A percentile compares a stretch with the other conserved stretches of the same genome.
These are phyloP conservation scores for Mythimna pallens DNA, from an alignment of 2,888 invertebrate genomes.

Conservation along the genomic window DNA sequence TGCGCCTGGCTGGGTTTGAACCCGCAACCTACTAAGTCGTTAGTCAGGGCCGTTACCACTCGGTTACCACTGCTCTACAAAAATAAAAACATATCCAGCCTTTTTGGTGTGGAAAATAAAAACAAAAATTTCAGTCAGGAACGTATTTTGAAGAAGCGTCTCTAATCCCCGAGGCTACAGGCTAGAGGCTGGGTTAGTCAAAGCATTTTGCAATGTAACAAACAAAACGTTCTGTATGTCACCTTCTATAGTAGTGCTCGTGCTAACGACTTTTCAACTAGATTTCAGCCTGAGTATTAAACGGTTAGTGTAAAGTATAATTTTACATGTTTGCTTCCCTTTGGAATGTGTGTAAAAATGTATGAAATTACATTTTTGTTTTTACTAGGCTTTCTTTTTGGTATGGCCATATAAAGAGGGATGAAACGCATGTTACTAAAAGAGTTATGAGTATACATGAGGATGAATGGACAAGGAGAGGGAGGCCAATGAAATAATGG, in stretches of 20 bases:
- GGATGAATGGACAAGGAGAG: too few species aligned
- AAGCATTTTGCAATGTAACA: slow-evolving; percentile 62
- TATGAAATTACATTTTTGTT: neutral
- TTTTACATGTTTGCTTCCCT: slow-evolving; percentile 3
- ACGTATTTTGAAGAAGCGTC: slow-evolving; percentile 48
- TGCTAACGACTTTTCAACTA: slow-evolving; percentile 62
- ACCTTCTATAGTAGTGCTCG: slow-evolving; percentile 62
- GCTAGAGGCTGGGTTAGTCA: slow-evolving; percentile 57
- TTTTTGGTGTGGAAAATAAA: slow-evolving; percentile 15
- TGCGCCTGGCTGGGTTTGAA: too few species aligned
- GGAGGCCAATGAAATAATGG: too few species aligned
- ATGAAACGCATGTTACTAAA: too few species aligned
- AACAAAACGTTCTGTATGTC: slow-evolving; percentile 52
- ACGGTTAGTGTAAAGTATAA: slow-evolving; percentile 11
- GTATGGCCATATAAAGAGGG: too few species aligned
- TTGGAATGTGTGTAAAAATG: neutral
- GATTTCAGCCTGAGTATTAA: slow-evolving; percentile 59
- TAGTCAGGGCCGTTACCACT: too few species aligned
- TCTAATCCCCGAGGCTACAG: slow-evolving; percentile 55
- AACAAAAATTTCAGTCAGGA: slow-evolving; percentile 28
- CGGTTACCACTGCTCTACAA: too few species aligned
- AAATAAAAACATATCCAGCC: neutral
- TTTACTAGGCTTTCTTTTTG: too few species aligned
- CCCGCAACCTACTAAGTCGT: too few species aligned
- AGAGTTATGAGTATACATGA: too few species aligned